Percentiles rank a stretch among this genome's conserved stretches.
phyloP scores from a whole-genome alignment of 2,888 invertebrate species.

The Nomada ruficornis region DNA sequence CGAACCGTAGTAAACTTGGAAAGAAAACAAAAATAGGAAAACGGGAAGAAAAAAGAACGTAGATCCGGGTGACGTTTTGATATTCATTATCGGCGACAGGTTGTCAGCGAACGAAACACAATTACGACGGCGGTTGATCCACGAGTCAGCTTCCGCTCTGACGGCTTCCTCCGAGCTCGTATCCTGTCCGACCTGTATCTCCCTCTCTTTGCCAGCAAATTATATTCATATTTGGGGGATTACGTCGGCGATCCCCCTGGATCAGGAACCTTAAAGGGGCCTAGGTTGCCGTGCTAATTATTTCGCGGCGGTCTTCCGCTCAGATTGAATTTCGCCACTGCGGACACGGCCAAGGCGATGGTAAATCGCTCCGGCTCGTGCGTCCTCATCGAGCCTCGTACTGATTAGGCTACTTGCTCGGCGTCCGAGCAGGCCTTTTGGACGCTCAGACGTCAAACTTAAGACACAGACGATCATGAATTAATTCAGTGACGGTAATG shows the following conservation, averaged over 20 bases:
- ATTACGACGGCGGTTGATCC: constrained; percentile 70
- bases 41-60: neutral
- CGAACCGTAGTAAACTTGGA: neutral
- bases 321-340: constrained; percentile 79
- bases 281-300: constrained; percentile 79
- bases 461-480: neutral
- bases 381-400: constrained; percentile 22
- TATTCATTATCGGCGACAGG: constrained; percentile 70
- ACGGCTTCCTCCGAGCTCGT: constrained; percentile 56
- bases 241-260: constrained; percentile 79
- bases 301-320: constrained; percentile 76
- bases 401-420: constrained; percentile 55
- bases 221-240: constrained; percentile 83
- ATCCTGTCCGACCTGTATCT: constrained; percentile 51
- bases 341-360: constrained; percentile 58
- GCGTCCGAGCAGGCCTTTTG: neutral
- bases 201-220: constrained; percentile 76
- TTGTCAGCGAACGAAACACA: constrained; percentile 68
- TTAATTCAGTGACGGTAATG: neutral
- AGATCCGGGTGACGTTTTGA: constrained; percentile 45
- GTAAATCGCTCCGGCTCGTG: constrained; percentile 66
- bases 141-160: constrained; percentile 43
- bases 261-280: constrained; percentile 81
- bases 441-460: neutral
- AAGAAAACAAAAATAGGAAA: neutral